Evolutionary conservation across 1,140 invertebrate species (phyloP), one percentile per base, ranked within the genome.

Genomic region (Pantala flavescens): DNA sequence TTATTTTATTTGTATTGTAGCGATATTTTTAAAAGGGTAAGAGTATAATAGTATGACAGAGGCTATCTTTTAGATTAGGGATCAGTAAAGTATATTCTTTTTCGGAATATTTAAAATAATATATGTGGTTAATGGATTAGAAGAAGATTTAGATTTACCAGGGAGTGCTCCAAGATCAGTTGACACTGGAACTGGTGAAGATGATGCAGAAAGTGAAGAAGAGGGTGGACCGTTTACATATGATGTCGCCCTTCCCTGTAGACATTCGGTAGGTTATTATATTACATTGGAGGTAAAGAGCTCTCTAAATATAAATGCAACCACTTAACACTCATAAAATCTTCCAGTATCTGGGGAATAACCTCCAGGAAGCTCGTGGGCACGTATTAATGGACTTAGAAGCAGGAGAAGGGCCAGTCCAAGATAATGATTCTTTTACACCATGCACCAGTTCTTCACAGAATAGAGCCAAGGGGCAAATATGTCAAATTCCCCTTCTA

Each of bases 331-430:
- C 12, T 63, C 5, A 5, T 63, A 12, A 63, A 36, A 14, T 71
- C 19, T 80, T 80, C 28, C 77, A 89, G 88, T 91, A 91, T 80
- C 81, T 91, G 43, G 89, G 90, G 23, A 82, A 84, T 74, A 86
- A 88, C 77, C 80, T 89, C 72, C 86, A 89, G 80, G 87, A 89
- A 75, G 77, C 90, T 0, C 81, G 85, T 76, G 90, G 89, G 1
- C 80, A 89, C 42, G 88, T 86, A 43, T 81, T 90, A 71, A 81
- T 88, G 23, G 88, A 90, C n/a, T 12, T 63, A 19, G 49, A 63
- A 21, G 49, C 49, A 63, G 16, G 16, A 14, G 49, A 63, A 7
- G 49, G 5, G 12, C 49, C 49, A 12, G 14, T 63, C 14, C 14
- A 21, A 19, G 49, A 63, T 63, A 36, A 36, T 9, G 9, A 9